Evolutionary conservation across 2,113 vertebrate genomes (phyloP).

Genomic region (Anser brachyrhynchus): DNA sequence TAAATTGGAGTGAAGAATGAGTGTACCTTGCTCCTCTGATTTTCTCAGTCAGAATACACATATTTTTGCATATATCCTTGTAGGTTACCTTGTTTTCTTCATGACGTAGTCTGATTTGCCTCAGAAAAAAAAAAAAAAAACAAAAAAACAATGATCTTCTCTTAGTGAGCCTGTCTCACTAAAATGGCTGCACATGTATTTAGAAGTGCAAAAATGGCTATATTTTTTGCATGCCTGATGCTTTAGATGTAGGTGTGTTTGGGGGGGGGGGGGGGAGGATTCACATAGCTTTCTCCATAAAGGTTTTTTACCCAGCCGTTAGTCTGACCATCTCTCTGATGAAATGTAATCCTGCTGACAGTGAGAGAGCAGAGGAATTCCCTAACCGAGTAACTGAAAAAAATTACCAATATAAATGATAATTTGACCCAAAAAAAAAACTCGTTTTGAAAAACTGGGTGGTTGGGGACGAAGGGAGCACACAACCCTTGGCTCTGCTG

Average conservation of each 20-base stretch:
- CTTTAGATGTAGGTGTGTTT: background rate
- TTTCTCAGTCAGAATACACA: background rate
- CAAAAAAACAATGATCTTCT: background rate
- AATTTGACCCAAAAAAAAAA: background rate
- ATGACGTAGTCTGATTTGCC: background rate
- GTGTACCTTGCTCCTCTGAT: background rate
- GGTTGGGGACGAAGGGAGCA: background rate
- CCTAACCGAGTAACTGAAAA: slow-evolving; percentile 29
- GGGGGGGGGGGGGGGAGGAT: too few species aligned
- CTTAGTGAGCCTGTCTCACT: background rate
- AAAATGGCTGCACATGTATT: background rate
- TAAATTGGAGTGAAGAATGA: background rate
- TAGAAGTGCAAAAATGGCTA: background rate
- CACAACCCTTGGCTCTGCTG: background rate
- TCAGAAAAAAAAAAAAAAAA: background rate
- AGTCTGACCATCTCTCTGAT: background rate
- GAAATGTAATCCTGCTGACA: background rate
- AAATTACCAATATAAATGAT: background rate
- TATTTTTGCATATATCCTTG: background rate
- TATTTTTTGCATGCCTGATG: background rate
- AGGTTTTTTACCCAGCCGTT: background rate
- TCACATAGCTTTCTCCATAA: background rate
- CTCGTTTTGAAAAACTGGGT: background rate
- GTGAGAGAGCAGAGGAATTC: background rate
- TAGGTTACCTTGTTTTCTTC: background rate